phyloP scores from a whole-genome alignment of 2,113 vertebrate species.

The Irena cyanogastra region DNA sequence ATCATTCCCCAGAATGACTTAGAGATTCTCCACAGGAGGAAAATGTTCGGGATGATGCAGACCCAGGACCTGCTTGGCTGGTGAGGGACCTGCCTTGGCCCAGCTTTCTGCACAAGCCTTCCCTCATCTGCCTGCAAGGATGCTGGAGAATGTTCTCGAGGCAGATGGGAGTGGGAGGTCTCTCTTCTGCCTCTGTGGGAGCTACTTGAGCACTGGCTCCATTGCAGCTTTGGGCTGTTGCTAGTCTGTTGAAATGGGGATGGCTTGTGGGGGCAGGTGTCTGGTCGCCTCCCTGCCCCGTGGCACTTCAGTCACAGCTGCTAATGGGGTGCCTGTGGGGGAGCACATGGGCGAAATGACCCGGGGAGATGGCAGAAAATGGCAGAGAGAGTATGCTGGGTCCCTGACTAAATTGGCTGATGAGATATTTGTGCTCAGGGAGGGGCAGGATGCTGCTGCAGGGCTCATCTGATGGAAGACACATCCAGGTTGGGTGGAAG shows the following conservation, averaged over 20 bases:
- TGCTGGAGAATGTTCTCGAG: not conserved
- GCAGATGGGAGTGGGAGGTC: not conserved
- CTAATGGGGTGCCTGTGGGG: not conserved
- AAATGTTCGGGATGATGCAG: not conserved
- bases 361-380: not conserved
- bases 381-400: not conserved
- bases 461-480: not conserved
- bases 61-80: not conserved
- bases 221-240: not conserved
- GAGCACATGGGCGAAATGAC: accelerated
- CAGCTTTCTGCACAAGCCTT: not conserved
- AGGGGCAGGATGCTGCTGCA: not conserved
- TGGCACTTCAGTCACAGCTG: not conserved
- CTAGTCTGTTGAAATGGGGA: not conserved
- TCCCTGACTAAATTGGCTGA: not conserved
- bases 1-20: not conserved
- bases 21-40: not conserved
- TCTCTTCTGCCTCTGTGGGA: not conserved
- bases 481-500: not conserved
- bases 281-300: not conserved
- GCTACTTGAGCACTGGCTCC: not conserved
- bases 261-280: not conserved
- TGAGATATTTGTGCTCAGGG: not conserved
- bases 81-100: not conserved
- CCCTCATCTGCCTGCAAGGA: not conserved